Evolutionary conservation across 2,888 invertebrate species (phyloP), one percentile per base, ranked within the genome.

Genomic region (Himalopsyche tibetana): DNA sequence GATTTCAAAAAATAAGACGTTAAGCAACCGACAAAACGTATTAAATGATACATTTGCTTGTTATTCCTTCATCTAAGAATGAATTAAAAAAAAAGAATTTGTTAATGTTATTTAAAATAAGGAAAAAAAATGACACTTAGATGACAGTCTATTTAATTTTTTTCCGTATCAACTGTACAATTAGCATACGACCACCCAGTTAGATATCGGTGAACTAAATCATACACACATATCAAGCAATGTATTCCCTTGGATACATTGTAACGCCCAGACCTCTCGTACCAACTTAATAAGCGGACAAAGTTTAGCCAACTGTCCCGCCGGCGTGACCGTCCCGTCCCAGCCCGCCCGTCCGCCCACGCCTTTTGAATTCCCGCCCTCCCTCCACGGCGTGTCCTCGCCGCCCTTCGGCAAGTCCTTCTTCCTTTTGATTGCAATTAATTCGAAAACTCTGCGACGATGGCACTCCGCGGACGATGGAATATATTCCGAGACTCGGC

Each of bases 361-460:
- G 79, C 17, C 36, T 40, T 79, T 36, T 40, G 79, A 79, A 79
- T 79, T 79, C 79, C 69, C 79, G 79, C 79, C 79, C 79, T 19
- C 36, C 79, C 79, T 28, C n/a, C 56, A 19, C n/a, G 56, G 56
- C 56, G 56, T 3, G 56, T 56, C 56, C n/a, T 19, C n/a, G 56
- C 56, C 56, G 56, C 56, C 56, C 56, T 56, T 56, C n/a, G 56
- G 56, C 56, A 56, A 56, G 56, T 56, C 56, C 56, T 56, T 79
- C 79, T 40, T 79, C 79, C 79, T 79, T 79, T 79, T 79, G 79
- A 79, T 79, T 79, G 79, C 79, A 79, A 79, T 79, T 79, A 79
- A 38, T 79, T 79, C 79, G 40, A 40, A 79, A 79, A 79, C 79
- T 79, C 79, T 36, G 17, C 56, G 56, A n/a, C n/a, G 56, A 56